A percentile compares a stretch with the other conserved stretches of the same genome.
Conservation (phyloP, 2,113 vertebrate species). For the Rhynchopsitta pachyrhyncha region DNA sequence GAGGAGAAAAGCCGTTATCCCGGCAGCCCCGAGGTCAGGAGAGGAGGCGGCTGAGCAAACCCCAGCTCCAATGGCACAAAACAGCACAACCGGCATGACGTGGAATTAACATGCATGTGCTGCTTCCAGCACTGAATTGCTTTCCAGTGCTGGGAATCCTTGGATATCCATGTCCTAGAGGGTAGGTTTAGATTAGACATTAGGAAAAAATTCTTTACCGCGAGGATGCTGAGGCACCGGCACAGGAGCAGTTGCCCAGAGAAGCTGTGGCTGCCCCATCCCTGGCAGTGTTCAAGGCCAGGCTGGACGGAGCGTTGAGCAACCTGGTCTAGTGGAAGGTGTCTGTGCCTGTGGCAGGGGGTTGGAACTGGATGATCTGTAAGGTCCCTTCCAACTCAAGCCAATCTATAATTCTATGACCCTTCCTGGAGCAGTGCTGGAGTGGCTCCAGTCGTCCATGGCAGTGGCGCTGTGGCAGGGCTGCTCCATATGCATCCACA, state of each 20-base stretch:
- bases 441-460: background rate
- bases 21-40: background rate
- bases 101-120: background rate
- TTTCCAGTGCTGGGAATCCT: background rate
- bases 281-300: background rate
- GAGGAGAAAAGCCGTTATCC: background rate
- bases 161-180: background rate
- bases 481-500: background rate
- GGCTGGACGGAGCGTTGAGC: background rate
- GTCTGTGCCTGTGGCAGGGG: background rate
- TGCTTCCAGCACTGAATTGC: background rate
- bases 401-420: background rate
- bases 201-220: background rate
- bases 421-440: background rate
- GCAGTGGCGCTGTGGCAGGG: background rate
- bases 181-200: background rate
- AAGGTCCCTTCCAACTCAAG: background rate
- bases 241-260: background rate
- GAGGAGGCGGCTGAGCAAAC: background rate
- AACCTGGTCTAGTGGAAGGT: background rate
- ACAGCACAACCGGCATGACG: rapidly evolving
- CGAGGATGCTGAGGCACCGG: background rate
- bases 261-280: background rate
- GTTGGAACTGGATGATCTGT: background rate
- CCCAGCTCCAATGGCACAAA: background rate